Conservation (phyloP, 2,888 invertebrate species). For the Hedychridium roseum region DNA sequence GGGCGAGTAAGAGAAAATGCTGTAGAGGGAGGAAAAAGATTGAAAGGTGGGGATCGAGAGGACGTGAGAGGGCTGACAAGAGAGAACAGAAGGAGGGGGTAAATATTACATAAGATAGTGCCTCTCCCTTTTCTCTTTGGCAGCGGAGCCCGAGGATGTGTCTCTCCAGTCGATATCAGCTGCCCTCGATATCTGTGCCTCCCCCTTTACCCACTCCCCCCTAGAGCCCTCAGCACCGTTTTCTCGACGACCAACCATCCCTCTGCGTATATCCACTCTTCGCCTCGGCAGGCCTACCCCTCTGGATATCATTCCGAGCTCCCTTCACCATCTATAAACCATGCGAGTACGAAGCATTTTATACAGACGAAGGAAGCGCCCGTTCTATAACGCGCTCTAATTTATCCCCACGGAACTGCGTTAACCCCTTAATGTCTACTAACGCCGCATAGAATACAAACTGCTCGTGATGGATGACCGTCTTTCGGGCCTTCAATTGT, state of each 20-base stretch:
- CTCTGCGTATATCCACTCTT: conserved; percentile 9
- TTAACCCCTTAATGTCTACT: too few species aligned
- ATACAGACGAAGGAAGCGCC: conserved; percentile 5
- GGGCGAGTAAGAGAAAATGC: conserved; percentile 9
- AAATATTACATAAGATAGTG: conserved; percentile 56
- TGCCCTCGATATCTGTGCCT: conserved; percentile 45
- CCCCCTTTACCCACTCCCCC: conserved; percentile 20
- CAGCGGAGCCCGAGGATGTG: conserved; percentile 39
- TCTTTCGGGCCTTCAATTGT: too few species aligned
- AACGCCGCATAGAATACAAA: too few species aligned
- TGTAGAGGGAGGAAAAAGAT: conserved; percentile 21
- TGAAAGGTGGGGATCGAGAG: conserved; percentile 16
- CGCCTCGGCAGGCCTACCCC: conserved; percentile 20
- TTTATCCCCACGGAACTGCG: conserved; percentile 14
- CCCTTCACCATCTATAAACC: conserved; percentile 11
- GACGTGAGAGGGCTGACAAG: conserved; percentile 4
- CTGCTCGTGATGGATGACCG: too few species aligned
- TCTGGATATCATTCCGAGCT: conserved; percentile 22
- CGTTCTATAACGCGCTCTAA: conserved; percentile 11
- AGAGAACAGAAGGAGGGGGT: conserved; percentile 39
- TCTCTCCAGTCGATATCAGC: conserved; percentile 51
- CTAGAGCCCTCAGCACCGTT: conserved; percentile 7
- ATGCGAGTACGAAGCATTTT: conserved; percentile 19
- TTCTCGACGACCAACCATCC: not conserved
- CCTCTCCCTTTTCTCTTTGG: conserved; percentile 45